Percentiles rank a stretch among this genome's conserved stretches.
Evolutionary conservation across 2,113 vertebrate genomes (phyloP).

Genomic region (Smithornis capensis): DNA sequence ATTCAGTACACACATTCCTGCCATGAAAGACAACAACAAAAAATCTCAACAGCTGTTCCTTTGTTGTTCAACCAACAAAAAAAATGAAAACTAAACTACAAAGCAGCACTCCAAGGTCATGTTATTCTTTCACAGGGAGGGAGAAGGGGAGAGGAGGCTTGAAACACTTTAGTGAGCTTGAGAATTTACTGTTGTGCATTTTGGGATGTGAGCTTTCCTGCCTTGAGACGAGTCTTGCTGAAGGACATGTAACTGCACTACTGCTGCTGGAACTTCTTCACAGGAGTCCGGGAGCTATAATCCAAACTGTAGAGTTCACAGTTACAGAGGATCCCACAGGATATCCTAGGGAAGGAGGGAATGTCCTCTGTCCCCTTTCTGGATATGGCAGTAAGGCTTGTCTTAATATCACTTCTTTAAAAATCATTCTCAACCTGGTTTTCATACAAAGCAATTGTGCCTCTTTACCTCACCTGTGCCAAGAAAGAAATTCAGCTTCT

Average conservation of each 20-base stretch:
- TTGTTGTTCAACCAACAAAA: not conserved
- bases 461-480: not conserved
- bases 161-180: not conserved
- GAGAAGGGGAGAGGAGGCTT: not conserved
- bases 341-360: not conserved
- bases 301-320: not conserved
- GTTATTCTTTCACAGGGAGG: not conserved
- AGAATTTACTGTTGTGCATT: not conserved
- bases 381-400: not conserved
- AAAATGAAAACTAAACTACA: not conserved
- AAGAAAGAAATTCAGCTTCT: not conserved
- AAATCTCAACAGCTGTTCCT: not conserved
- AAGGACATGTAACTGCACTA: not conserved
- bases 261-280: not conserved
- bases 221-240: not conserved
- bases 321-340: not conserved
- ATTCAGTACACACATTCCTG: not conserved
- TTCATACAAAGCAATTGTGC: not conserved
- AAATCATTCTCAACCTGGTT: not conserved
- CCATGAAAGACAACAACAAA: not conserved
- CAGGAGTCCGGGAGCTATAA: not conserved
- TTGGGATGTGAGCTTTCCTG: not conserved
- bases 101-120: not conserved
- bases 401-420: not conserved
- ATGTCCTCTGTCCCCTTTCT: not conserved